Conservation (phyloP, 2,888 invertebrate genomes). For the Xylota sylvarum region DNA sequence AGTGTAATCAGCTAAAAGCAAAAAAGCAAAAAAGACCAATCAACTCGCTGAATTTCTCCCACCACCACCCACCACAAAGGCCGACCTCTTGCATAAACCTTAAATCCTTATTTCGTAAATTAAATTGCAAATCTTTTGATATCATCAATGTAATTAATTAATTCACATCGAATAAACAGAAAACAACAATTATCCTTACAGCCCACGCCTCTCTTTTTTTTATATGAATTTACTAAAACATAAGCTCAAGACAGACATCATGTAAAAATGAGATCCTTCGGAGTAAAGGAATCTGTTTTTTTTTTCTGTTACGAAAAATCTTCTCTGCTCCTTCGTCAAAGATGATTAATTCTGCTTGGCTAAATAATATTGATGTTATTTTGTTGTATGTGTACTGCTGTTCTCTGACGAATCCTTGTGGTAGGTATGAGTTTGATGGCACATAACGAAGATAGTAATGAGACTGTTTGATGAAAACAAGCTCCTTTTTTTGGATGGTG, state of each 20-base stretch:
- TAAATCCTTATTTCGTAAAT: neutral
- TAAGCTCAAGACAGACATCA: neutral
- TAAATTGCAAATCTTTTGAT: neutral
- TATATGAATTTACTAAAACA: neutral
- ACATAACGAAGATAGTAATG: conserved; percentile 11
- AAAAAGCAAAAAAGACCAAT: too few species aligned
- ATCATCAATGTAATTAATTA: conserved; percentile 1
- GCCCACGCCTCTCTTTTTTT: neutral
- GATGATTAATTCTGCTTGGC: conserved; percentile 45
- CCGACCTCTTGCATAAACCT: too few species aligned
- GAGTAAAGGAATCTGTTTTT: neutral
- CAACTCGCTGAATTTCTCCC: too few species aligned
- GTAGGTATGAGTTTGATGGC: neutral
- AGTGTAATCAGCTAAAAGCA: too few species aligned
- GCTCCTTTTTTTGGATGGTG: neutral
- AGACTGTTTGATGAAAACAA: conserved; percentile 27
- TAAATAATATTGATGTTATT: conserved; percentile 32
- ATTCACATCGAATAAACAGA: neutral
- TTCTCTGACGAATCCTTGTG: neutral
- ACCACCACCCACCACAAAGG: too few species aligned
- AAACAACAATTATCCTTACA: neutral
- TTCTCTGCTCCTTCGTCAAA: neutral
- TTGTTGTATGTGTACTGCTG: neutral
- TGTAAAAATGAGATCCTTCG: neutral
- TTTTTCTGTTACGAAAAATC: neutral